Percentiles rank a stretch among this genome's conserved stretches.
phyloP scores from a whole-genome alignment of 2,888 invertebrate genomes.

The Hylaea fasciaria region DNA sequence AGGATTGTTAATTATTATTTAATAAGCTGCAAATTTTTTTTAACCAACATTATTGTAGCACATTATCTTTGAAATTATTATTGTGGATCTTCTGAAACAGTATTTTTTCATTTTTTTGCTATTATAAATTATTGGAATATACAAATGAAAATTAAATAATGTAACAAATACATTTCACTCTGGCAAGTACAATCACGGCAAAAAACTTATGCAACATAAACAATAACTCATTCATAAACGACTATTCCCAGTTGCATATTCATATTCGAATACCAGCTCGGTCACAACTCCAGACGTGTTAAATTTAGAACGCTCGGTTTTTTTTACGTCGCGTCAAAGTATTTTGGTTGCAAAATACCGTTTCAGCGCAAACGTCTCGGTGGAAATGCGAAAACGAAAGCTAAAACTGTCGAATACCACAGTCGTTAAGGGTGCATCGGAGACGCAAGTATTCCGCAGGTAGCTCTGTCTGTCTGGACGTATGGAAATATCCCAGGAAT shows the following conservation, averaged over 20 bases:
- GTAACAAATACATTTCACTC: slow-evolving; percentile 31
- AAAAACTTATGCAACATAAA: slow-evolving; percentile 52
- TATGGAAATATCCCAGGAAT: slow-evolving; percentile 43
- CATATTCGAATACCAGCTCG: slow-evolving; percentile 52
- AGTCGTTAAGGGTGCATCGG: slow-evolving; percentile 35
- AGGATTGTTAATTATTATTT: too few species aligned
- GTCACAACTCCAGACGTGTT: slow-evolving; percentile 61
- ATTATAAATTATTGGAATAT: neutral
- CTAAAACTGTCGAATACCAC: slow-evolving; percentile 38
- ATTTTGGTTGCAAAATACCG: slow-evolving; percentile 72
- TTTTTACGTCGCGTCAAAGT: slow-evolving; percentile 65
- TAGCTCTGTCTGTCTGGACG: slow-evolving; percentile 36
- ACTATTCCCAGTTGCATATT: slow-evolving; percentile 56
- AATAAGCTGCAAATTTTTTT: too few species aligned
- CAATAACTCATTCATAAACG: slow-evolving; percentile 63
- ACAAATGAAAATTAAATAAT: neutral
- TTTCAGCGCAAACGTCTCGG: slow-evolving; percentile 51
- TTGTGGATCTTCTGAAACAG: too few species aligned
- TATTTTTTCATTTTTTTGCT: slow-evolving; percentile 1
- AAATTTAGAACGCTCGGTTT: slow-evolving; percentile 65
- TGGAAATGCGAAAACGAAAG: slow-evolving; percentile 45
- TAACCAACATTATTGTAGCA: too few species aligned
- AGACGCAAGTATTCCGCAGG: slow-evolving; percentile 32
- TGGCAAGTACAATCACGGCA: slow-evolving; percentile 35
- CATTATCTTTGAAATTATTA: too few species aligned